A percentile compares a stretch with the other conserved stretches of the same genome.
Conservation (phyloP, 2,797 vertebrate species). For the Melanogrammus aeglefinus region DNA sequence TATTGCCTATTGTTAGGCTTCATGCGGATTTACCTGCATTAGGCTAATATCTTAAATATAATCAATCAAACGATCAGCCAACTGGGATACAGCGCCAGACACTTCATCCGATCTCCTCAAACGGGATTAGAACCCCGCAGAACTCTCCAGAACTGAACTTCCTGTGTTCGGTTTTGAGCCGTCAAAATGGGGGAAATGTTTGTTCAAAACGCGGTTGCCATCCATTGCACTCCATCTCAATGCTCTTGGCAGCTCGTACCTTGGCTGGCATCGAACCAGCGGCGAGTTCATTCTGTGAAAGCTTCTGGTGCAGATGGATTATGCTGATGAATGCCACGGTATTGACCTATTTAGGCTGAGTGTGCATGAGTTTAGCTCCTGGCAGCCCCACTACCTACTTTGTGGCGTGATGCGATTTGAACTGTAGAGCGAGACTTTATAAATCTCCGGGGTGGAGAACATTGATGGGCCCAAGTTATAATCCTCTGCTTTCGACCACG, state of each 20-base stretch:
- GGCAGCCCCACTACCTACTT: conserved; percentile 14
- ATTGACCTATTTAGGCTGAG: conserved; percentile 21
- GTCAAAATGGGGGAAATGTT: conserved; percentile 5
- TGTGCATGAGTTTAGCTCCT: conserved; percentile 16
- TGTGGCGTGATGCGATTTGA: conserved; percentile 23
- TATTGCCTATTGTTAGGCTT: background rate
- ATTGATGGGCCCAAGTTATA: background rate
- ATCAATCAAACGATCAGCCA: background rate
- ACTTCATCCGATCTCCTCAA: background rate
- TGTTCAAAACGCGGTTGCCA: conserved; percentile 32
- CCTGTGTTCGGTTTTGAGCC: background rate
- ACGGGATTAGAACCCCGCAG: background rate
- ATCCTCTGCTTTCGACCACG: background rate
- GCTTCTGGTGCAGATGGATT: conserved; percentile 30
- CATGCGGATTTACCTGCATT: background rate
- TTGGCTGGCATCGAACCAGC: conserved; percentile 27
- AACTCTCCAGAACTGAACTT: background rate
- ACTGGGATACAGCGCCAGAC: background rate
- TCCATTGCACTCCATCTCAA: conserved; percentile 30
- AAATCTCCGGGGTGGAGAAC: background rate
- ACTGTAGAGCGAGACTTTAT: conserved; percentile 16
- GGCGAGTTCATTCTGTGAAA: conserved; percentile 24
- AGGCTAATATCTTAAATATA: background rate
- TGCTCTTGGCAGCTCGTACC: conserved; percentile 17
- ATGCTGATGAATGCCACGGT: conserved; percentile 17